Evolutionary conservation across 2,888 invertebrate species (phyloP).

Genomic region (Podotricha telesiphe): DNA sequence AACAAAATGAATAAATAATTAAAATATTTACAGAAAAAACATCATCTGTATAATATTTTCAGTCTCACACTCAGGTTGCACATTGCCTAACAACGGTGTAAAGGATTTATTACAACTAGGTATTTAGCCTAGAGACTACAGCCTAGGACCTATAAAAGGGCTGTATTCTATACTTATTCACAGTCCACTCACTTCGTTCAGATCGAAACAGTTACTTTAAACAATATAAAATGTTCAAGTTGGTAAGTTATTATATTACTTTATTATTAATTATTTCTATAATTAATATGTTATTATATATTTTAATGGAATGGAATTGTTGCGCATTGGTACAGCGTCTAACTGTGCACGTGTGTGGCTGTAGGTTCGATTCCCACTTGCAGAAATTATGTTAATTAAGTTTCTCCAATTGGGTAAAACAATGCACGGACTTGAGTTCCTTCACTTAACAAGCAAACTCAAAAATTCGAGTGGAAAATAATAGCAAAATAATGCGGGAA

Average conservation of each 20-base stretch:
- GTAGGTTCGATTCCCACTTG: too few species aligned
- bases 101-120: slow-evolving; percentile 65
- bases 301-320: too few species aligned
- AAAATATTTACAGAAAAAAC: background rate
- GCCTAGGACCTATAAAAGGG: slow-evolving; percentile 73
- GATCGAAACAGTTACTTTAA: slow-evolving; percentile 48
- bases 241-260: too few species aligned
- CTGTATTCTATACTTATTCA: slow-evolving; percentile 59
- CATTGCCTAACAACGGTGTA: slow-evolving; percentile 64
- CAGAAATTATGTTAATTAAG: too few species aligned
- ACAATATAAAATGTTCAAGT: slow-evolving; percentile 62
- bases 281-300: too few species aligned
- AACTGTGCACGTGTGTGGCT: too few species aligned
- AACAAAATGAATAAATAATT: background rate
- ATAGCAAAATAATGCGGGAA: too few species aligned
- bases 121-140: slow-evolving; percentile 60
- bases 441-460: too few species aligned
- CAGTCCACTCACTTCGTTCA: slow-evolving; percentile 50
- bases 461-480: too few species aligned
- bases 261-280: slow-evolving; percentile 31
- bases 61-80: slow-evolving; percentile 57
- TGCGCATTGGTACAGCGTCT: too few species aligned
- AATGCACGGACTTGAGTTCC: too few species aligned
- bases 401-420: too few species aligned
- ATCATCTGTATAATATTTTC: slow-evolving; percentile 31